Evolutionary conservation across 2,888 invertebrate species (phyloP), one percentile per base, ranked within the genome.

Genomic region (Diloba caeruleocephala): DNA sequence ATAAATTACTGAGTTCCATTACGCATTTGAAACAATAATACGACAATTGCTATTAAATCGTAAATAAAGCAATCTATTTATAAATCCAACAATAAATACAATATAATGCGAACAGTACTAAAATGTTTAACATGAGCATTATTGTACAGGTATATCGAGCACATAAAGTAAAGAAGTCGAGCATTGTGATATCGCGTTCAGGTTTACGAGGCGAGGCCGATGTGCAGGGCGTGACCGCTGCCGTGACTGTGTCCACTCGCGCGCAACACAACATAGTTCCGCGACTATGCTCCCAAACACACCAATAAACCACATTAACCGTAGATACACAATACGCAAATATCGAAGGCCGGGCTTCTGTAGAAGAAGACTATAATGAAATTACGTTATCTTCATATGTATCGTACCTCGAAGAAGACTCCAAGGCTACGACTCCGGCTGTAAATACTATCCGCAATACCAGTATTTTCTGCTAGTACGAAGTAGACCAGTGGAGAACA

Each of bases 121-220:
- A 50, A 64, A 71, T 39, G 49, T 62, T 52, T 26, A 52, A 46
- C 69, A 54, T 36, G 43, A 33, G 29, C 32, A 17, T 46, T 53
- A 62, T 62, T 64, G 65, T 64, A 38, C 29, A 52, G 34, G 41
- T 54, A 53, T 53, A 41, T 64, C 42, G 78, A 76, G 71, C 72
- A 76, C 78, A 79, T 81, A 81, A 82, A 82, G 74, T 80, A 71
- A 71, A 72, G 78, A 81, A 87, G 78, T 82, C 79, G 78, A 81
- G 78, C 82, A 79, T 85, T 83, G 79, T 82, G 80, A 82, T 83
- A 85, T 82, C 86, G 82, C 77, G 78, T 69, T 70, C 70, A 69
- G 70, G 78, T 90, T 90, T 90, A 91, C 87, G 90, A 91, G 89
- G 85, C 91, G 87, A 79, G 84, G 84, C 89, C 83, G 80, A 79